Evolutionary conservation across 2,113 vertebrate species (phyloP), one percentile per base, ranked within the genome.

Genomic region (Cricetomys ansorgei): DNA sequence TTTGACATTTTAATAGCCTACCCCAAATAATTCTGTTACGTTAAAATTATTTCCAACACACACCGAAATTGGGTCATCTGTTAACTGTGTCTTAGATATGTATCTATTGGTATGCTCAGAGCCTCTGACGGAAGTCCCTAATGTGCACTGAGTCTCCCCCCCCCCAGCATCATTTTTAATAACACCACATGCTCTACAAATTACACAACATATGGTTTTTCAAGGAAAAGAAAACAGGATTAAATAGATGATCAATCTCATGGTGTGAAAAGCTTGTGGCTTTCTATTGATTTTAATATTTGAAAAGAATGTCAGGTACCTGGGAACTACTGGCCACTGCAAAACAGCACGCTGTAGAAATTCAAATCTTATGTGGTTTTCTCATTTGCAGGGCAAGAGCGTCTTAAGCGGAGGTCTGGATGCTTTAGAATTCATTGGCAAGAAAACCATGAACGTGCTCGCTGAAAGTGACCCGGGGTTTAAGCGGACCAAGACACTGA

Each of bases 401-500:
- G 99, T 99, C 40, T 98, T 99, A 97, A 99, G 98, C 16, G 99
- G 99, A 23, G 99, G 99, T 85, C 99, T 99, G n/a, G 99, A 99
- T 95, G 99, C 99, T 45, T 97, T 99, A 98, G 99, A 99, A 98
- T 99, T 99, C 97, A 99, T 99, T 23, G 99, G 99, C 96, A 99
- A 99, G 99, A 99, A 99, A 98, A 99, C 99, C 80, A 99, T 99
- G 99, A 99, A 97, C 29, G 99, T 99, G 92, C 99, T 99, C 73
- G 99, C 99, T 4, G 99, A 99, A 98, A 99, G 98, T 0, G 99
- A 99, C 98, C 99, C 99, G 0, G 99, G 99, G 91, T 99, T 99
- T 98, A 99, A 99, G 97, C 99, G 99, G 97, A 99, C 99, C 87
- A 99, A 99, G 98, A 99, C 98, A 29, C 98, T 99, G 93, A 99